phyloP scores from a whole-genome alignment of 2,888 invertebrate species.

The Lasioglossum vierecki region DNA sequence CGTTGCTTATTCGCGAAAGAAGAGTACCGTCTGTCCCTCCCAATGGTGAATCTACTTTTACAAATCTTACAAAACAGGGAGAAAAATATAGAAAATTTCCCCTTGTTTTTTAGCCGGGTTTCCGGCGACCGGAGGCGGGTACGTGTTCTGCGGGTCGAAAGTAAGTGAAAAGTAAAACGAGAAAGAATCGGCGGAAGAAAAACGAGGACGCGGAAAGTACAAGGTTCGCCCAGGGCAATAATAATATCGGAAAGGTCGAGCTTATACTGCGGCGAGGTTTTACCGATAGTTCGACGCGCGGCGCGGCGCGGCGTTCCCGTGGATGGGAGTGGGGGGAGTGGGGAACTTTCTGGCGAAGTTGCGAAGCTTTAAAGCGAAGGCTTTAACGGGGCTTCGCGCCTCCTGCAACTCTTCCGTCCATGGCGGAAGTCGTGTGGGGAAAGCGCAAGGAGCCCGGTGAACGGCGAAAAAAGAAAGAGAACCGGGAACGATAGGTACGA shows the following conservation, averaged over 20 bases:
- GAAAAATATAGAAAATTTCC: background rate
- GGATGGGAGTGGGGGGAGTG: background rate
- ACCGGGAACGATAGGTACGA: conserved; percentile 56
- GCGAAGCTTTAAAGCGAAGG: conserved; percentile 79
- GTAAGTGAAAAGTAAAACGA: conserved; percentile 74
- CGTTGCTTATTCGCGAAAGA: conserved; percentile 3
- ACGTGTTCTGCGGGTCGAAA: conserved; percentile 67
- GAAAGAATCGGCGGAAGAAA: conserved; percentile 60
- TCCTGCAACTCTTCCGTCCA: conserved; percentile 59
- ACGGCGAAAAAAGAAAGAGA: background rate
- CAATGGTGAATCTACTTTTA: background rate
- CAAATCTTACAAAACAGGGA: background rate
- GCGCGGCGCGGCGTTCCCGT: background rate
- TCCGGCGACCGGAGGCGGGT: conserved; percentile 22
- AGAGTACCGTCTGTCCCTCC: conserved; percentile 16
- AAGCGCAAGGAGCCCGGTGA: conserved; percentile 25
- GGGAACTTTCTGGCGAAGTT: conserved; percentile 77
- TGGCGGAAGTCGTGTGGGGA: conserved; percentile 47
- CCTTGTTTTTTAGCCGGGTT: background rate
- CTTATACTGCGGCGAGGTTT: conserved; percentile 75
- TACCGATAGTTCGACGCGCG: conserved; percentile 79
- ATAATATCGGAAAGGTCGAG: conserved; percentile 78
- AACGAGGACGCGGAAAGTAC: conserved; percentile 68
- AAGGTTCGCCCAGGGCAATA: conserved; percentile 74
- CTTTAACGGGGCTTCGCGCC: conserved; percentile 79